Conservation (phyloP, 2,888 invertebrate genomes). For the Sclerodermus sp. region DNA sequence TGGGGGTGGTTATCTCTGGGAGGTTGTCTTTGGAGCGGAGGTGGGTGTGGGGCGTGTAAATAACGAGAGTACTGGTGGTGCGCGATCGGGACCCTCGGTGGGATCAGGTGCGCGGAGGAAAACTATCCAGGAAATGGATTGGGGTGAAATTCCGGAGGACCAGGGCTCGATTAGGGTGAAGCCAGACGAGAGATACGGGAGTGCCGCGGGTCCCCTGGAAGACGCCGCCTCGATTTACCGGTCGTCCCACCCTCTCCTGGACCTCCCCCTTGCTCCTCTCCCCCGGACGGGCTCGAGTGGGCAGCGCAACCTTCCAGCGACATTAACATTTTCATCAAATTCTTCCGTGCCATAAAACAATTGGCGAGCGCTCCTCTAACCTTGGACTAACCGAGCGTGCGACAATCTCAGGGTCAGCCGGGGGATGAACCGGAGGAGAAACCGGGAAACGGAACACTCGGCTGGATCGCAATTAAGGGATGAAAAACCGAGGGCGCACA, state of each 20-base stretch:
- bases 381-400: too few species aligned
- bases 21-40: constrained; percentile 25
- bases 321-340: constrained; percentile 45
- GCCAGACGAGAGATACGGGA: not conserved
- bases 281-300: too few species aligned
- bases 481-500: too few species aligned
- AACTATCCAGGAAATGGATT: constrained; percentile 35
- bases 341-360: constrained; percentile 40
- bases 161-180: constrained; percentile 31
- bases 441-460: not conserved
- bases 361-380: constrained; percentile 27
- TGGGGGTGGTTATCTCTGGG: too few species aligned
- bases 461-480: not conserved
- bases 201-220: not conserved
- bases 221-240: constrained; percentile 27
- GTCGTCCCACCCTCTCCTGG: constrained; percentile 23
- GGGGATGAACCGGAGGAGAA: not conserved
- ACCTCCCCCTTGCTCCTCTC: too few species aligned
- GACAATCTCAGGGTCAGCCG: not conserved
- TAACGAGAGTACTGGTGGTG: constrained; percentile 22
- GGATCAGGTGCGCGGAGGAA: constrained; percentile 35
- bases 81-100: constrained; percentile 5
- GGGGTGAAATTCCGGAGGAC: constrained; percentile 33
- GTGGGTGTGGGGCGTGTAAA: constrained; percentile 28
- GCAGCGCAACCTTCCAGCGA: constrained; percentile 6